Evolutionary conservation across 2,888 invertebrate genomes (phyloP), one percentile per base, ranked within the genome.

Genomic region (Microplitis deprimator): DNA sequence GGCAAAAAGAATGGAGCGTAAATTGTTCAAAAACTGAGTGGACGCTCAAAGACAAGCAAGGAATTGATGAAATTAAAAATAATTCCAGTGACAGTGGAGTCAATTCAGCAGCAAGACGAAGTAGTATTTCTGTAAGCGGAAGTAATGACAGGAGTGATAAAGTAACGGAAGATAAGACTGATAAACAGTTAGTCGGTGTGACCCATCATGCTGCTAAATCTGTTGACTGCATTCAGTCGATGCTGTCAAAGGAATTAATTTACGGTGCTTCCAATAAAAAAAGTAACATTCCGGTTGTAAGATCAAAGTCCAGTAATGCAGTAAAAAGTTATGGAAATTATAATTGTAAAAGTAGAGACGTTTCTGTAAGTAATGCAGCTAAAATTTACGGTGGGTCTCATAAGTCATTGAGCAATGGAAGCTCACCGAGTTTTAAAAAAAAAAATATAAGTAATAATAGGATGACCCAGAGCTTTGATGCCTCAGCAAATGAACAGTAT

Each of bases 1-100:
- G 84, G 72, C 83, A 87, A 1, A 86, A 82, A 77, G 86, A 87
- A 71, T 89, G 87, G 87, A 88, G 84, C 76, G 81, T 87, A 5
- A 78, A 77, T 1, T 83, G 85, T 76, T 81, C 83, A 1, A 87
- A 87, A 78, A 78, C 77, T n/a, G 85, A 87, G n/a, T 89, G 88
- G 88, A 50, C 50, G 50, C 50, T 50, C 13, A 13, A 50, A 50
- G 41, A 81, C 80, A 20, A 71, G 79, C 2, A 29, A 71, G 0
- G 81, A 82, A 59, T 77, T 76, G 2, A 68, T 73, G 8, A 79
- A 73, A 65, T 8, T 62, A 62, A 62, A 13, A 7, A 16, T 38
- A 17, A 29, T 38, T 5, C n/a, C 1, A 61, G 7, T 4, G 13
- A 61, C 13, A 20, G 29, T 29, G 65, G 10, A 62, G 64, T 39